Evolutionary conservation across 2,797 vertebrate species (phyloP), one percentile per base, ranked within the genome.

Genomic region (Coccyzus lansbergi): DNA sequence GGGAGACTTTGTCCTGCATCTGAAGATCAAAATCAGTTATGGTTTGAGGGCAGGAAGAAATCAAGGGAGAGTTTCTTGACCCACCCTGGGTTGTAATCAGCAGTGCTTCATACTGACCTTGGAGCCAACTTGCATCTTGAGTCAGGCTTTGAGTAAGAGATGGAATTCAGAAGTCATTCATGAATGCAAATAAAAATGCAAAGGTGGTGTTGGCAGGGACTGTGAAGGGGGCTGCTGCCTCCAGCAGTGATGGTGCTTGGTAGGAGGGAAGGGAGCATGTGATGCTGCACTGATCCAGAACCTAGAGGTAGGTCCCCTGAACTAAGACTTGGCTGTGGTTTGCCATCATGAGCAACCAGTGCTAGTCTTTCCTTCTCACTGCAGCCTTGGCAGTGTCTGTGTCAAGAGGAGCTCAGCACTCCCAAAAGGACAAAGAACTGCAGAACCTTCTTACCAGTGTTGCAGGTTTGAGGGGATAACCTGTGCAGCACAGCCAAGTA

Each of bases 181-280:
- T 22, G 31, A 89, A 59, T 5, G 10, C 48, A 86, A 24, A 42
- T 14, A 19, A 93, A 76, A 31, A 26, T 2, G 8, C 1, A 40
- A 67, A 76, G 89, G 18, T 31, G 76, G 17, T 5, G 3, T 1
- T 1, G 18, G 24, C 33, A 70, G 38, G 34, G 44, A 8, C 17
- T 55, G 21, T 18, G 69, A 68, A 48, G 15, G 21, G 4, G 2
- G 8, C 19, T 74, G 26, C 48, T 63, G 48, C 21, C 28, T 40
- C 18, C 15, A 71, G 31, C 20, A 46, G 3, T 31, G 0, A 0
- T 12, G 16, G 10, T 29, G n/a, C n/a, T 18, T n/a, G n/a, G 63
- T 52, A 44, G 33, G 28, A 62, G 26, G 31, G 24, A 52, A 2
- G 1, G 48, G 29, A 67, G 1, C 19, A 34, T 24, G 25, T 34